Base-by-base conservation (phyloP, 2,888 invertebrate genomes). In the Scrobipalpa atriplicella region DNA sequence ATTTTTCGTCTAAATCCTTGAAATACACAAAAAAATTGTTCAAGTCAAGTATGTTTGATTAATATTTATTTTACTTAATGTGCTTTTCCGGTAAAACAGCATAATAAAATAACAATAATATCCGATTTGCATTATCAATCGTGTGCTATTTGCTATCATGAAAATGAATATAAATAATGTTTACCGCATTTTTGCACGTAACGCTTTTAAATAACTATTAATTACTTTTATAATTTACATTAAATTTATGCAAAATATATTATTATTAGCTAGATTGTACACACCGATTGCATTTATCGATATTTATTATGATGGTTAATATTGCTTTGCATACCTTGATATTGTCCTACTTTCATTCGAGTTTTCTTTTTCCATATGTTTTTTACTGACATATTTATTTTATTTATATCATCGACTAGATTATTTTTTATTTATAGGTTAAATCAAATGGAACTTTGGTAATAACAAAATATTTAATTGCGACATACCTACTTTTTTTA, bases 131-230 rank as follows among this genome's bases (percentile, higher is more conserved):
- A n/a, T n/a, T n/a, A 43, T 43, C 43, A 43, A 43, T 11, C 43
- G 43, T 43, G n/a, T 43, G n/a, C 43, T 43, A 43, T 43, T 43
- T 43, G 11, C 43, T 43, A 43, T 43, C 11, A 43, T 8, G 1
- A 13, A 43, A 13, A 43, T 13, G n/a, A 43, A 13, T 43, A 43
- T 43, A 43, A 43, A 43, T 43, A 43, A 65, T 43, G 62, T 43
- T 52, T 52, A 58, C 67, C 62, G 62, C 13, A 64, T 54, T 67
- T 69, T 67, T 43, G 43, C 43, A 43, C 43, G 43, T 43, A 43
- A n/a, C 43, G 43, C 43, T 13, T 43, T 13, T 43, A 43, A 43
- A 43, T 13, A 43, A 43, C 43, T 43, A 43, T 43, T 43, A 43
- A 43, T 43, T 7, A 43, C 43, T n/a, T 43, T 43, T 43, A n/a